Evolutionary conservation across 1,140 invertebrate species (phyloP).

Genomic region (Yoshiicerus persimilis): DNA sequence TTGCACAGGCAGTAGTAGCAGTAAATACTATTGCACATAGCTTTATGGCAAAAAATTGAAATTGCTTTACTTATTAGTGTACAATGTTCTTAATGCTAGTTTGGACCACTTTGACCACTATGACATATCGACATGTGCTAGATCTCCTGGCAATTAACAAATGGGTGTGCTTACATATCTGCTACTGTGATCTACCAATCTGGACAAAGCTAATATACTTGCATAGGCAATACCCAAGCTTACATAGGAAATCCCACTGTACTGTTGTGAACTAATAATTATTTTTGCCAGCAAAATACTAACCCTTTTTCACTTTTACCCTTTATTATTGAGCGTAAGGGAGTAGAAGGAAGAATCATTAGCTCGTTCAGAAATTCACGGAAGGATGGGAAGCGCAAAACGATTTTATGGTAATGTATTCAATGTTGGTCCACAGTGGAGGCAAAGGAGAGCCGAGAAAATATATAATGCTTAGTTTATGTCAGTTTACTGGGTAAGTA

Average conservation of each 20-base stretch:
- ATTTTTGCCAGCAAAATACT: neutral
- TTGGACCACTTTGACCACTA: neutral
- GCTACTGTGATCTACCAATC: too few relatives aligned
- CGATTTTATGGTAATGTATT: neutral
- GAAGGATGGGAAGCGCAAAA: neutral
- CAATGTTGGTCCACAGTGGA: neutral
- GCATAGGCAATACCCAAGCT: too few relatives aligned
- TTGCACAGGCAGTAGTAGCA: too few relatives aligned
- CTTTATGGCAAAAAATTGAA: too few relatives aligned
- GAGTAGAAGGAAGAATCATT: neutral
- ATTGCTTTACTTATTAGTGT: too few relatives aligned
- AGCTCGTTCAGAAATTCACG: neutral
- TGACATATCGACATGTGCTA: too few relatives aligned
- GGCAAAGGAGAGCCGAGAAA: neutral
- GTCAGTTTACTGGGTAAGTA: neutral
- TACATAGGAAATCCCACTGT: too few relatives aligned
- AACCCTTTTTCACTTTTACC: slow-evolving; percentile 12
- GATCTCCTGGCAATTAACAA: neutral
- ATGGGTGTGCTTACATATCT: neutral
- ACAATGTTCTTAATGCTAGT: too few relatives aligned
- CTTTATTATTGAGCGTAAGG: neutral
- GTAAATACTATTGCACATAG: too few relatives aligned
- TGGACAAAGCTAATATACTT: too few relatives aligned
- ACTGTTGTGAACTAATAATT: neutral
- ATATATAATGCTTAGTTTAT: neutral